A percentile compares a stretch with the other conserved stretches of the same genome.
Evolutionary conservation across 2,113 vertebrate genomes (phyloP).

Genomic region (Ammospiza nelsoni): DNA sequence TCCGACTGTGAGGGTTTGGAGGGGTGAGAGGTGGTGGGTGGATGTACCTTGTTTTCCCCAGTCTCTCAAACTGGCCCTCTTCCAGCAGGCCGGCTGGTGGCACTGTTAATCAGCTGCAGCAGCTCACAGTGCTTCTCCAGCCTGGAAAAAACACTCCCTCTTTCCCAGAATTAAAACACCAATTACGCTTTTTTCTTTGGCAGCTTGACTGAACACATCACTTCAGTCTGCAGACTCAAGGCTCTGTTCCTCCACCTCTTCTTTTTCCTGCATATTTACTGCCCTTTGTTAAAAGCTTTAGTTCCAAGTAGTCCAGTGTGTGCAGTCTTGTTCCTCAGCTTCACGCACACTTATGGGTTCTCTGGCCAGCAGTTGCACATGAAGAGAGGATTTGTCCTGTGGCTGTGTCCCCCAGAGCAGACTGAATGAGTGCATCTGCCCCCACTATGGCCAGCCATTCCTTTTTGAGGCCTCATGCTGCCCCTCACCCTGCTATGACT

Average conservation of each 20-base stretch:
- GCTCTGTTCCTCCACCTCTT: background rate
- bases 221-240: background rate
- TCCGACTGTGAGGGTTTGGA: background rate
- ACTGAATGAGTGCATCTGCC: background rate
- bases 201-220: background rate
- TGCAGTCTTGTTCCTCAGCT: background rate
- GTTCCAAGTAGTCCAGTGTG: background rate
- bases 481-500: background rate
- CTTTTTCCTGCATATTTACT: background rate
- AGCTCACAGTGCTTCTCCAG: background rate
- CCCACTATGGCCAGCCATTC: background rate
- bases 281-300: background rate
- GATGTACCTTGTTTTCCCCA: background rate
- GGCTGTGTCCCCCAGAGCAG: background rate
- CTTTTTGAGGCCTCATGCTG: background rate
- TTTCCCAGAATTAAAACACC: background rate
- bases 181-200: background rate
- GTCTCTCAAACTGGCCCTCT: background rate
- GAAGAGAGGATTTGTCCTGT: background rate
- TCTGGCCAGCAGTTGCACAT: background rate
- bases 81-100: conserved; percentile 51
- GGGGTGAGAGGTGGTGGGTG: background rate
- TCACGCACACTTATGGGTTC: background rate
- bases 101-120: conserved; percentile 49
- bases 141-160: background rate